A percentile compares a stretch with the other conserved stretches of the same genome.
These are phyloP conservation scores for Oligia fasciuncula DNA, from an alignment of 2,888 invertebrate genomes.

Conservation along the genomic window DNA sequence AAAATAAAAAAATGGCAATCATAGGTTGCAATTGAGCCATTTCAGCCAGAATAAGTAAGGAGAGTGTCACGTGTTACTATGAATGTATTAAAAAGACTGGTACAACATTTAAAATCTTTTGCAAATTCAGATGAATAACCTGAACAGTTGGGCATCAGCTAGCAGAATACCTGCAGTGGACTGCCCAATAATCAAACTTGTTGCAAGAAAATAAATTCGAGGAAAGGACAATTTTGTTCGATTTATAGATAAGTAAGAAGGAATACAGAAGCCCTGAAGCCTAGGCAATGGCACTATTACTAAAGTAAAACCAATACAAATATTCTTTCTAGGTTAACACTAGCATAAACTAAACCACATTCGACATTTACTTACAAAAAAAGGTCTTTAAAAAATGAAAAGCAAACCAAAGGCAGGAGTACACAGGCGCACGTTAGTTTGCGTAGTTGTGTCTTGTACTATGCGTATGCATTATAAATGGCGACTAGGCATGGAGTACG, in stretches of 20 bases:
- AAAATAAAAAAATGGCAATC: too few relatives aligned
- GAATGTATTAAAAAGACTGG: background rate
- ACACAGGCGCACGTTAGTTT: slow-evolving; percentile 71
- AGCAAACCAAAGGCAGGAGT: slow-evolving; percentile 69
- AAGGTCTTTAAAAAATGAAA: slow-evolving; percentile 63
- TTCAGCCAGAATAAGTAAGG: background rate
- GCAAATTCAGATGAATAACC: too few relatives aligned
- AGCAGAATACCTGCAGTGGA: background rate
- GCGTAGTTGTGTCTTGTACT: slow-evolving; percentile 69
- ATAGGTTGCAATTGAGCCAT: too few relatives aligned
- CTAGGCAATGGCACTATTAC: too few relatives aligned
- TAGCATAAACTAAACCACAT: background rate
- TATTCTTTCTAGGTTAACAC: background rate
- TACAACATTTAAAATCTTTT: background rate
- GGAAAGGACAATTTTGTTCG: background rate
- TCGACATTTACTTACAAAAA: slow-evolving; percentile 4
- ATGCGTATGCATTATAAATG: slow-evolving; percentile 83
- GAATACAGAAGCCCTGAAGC: background rate
- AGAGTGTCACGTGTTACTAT: background rate
- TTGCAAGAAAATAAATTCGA: background rate
- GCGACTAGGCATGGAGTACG: slow-evolving; percentile 69
- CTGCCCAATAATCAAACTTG: background rate
- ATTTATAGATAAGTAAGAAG: background rate
- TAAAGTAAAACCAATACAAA: background rate
- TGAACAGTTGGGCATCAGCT: too few relatives aligned